Percentiles rank a stretch among this genome's conserved stretches.
phyloP scores from a whole-genome alignment of 2,113 vertebrate genomes.

The Nannospalax galili region DNA sequence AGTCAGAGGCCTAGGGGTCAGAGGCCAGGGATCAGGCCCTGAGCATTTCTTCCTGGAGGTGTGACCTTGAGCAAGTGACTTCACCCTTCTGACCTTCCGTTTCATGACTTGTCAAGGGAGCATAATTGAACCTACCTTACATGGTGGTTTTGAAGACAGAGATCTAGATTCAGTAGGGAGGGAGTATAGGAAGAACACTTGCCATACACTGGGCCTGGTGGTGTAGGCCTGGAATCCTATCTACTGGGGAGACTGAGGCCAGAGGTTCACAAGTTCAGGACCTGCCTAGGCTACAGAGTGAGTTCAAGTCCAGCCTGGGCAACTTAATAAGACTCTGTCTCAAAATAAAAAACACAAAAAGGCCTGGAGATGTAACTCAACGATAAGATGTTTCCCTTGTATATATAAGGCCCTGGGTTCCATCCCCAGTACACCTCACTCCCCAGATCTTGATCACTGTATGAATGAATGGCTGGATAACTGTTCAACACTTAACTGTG shows the following conservation, averaged over 20 bases:
- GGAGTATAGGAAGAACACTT: background rate
- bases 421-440: background rate
- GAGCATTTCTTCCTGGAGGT: background rate
- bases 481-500: background rate
- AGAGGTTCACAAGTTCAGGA: background rate
- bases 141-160: background rate
- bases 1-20: background rate
- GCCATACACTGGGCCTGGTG: background rate
- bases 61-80: background rate
- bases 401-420: too few species aligned
- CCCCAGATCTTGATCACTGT: background rate
- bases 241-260: background rate
- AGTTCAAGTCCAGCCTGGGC: background rate
- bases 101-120: constrained; percentile 29
- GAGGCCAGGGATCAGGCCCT: background rate
- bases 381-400: too few species aligned
- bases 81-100: background rate
- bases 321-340: background rate
- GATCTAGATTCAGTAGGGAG: background rate
- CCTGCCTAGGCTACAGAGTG: background rate
- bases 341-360: background rate
- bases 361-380: background rate
- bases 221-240: background rate
- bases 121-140: background rate
- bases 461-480: background rate